A percentile compares a stretch with the other conserved stretches of the same genome.
Conservation (phyloP, 2,797 vertebrate species). For the Bovichtus variegatus region DNA sequence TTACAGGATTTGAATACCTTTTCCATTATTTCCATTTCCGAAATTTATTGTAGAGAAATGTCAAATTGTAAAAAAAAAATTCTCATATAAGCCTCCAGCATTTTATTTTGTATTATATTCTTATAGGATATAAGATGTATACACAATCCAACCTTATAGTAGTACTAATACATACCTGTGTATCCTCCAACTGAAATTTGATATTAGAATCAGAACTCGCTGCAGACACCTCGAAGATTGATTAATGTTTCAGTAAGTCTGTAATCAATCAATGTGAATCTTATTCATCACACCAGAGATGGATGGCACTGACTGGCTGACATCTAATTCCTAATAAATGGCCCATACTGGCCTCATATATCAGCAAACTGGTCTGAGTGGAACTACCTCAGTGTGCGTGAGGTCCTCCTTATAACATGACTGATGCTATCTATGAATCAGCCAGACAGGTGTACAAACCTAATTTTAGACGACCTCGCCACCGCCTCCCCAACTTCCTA, state of each 20-base stretch:
- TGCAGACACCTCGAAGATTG: conserved; percentile 1
- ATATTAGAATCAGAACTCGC: neutral
- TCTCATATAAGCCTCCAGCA: neutral
- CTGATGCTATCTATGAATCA: conserved; percentile 55
- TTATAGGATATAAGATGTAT: neutral
- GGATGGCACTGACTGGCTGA: conserved; percentile 34
- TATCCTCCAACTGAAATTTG: conserved; percentile 7
- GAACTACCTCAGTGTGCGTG: conserved; percentile 6
- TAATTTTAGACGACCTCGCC: conserved; percentile 36
- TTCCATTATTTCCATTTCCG: neutral
- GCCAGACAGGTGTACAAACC: conserved; percentile 59
- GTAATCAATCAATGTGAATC: conserved; percentile 42
- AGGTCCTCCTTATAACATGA: conserved; percentile 38
- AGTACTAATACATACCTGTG: neutral
- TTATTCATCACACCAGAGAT: conserved; percentile 34
- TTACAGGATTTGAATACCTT: neutral
- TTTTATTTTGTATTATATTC: conserved; percentile 10
- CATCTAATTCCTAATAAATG: conserved; percentile 55
- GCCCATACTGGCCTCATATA: conserved; percentile 23
- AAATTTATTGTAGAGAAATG: neutral
- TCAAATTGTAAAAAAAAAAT: neutral
- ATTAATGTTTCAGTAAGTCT: conserved; percentile 20
- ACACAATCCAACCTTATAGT: conserved; percentile 9
- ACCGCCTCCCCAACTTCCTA: conserved; percentile 36
- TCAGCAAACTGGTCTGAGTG: conserved; percentile 34